Percentiles rank a stretch among this genome's conserved stretches.
These are phyloP conservation scores for Eustalomyia histrio DNA, from an alignment of 2,888 invertebrate genomes.

Conservation along the genomic window DNA sequence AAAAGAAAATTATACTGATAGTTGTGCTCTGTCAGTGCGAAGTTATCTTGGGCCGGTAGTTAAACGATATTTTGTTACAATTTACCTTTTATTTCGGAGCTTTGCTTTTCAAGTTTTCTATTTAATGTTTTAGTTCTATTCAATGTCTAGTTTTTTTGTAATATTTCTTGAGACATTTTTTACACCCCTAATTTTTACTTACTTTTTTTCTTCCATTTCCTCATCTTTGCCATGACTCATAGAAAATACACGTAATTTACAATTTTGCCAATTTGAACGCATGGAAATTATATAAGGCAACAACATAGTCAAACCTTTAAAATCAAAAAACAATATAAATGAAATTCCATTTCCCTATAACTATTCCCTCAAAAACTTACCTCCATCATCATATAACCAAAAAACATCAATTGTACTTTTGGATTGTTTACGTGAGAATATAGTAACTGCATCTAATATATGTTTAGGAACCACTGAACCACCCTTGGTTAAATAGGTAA, in stretches of 20 bases:
- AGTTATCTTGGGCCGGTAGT: too few relatives aligned
- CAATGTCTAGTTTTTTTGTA: too few relatives aligned
- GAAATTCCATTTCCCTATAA: background rate
- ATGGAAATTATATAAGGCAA: constrained; percentile 92
- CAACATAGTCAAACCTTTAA: constrained; percentile 85
- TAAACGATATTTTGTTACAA: too few relatives aligned
- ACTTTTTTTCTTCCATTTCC: constrained; percentile 92
- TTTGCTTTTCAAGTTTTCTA: too few relatives aligned
- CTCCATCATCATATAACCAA: constrained; percentile 98
- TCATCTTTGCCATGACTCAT: constrained; percentile 89
- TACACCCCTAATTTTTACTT: constrained; percentile 71
- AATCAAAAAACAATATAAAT: background rate
- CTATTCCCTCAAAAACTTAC: constrained; percentile 73
- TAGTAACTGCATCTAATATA: constrained; percentile 85
- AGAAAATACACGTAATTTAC: constrained; percentile 90
- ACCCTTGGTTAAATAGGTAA: constrained; percentile 82
- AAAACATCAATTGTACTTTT: constrained; percentile 94
- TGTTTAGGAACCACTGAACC: constrained; percentile 84
- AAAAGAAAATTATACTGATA: too few relatives aligned
- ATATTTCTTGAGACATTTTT: too few relatives aligned
- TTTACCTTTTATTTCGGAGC: too few relatives aligned
- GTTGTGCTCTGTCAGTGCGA: too few relatives aligned
- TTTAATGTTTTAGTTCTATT: too few relatives aligned
- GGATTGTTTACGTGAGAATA: constrained; percentile 89
- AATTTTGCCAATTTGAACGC: constrained; percentile 87